These are phyloP conservation scores for Microplitis manilae DNA, from an alignment of 2,888 invertebrate genomes.

Conservation along the genomic window DNA sequence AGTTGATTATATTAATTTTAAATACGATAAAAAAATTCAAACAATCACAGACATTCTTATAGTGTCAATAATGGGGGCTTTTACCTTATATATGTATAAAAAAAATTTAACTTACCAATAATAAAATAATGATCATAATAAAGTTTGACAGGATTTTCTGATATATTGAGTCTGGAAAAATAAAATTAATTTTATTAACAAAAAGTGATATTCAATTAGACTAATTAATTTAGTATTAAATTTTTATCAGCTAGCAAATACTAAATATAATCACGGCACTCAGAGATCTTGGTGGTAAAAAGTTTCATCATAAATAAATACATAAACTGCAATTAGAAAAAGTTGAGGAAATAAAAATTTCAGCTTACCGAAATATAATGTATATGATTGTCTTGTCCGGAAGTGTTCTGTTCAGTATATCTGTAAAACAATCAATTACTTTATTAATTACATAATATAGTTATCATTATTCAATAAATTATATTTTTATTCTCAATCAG, in stretches of 20 bases:
- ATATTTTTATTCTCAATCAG: slow-evolving; percentile 35
- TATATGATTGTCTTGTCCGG: too few species aligned
- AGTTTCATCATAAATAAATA: slow-evolving; percentile 47
- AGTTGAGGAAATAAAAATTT: too few species aligned
- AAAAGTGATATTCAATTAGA: background rate
- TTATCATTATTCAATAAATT: background rate
- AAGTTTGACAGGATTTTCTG: background rate
- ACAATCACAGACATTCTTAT: too few species aligned
- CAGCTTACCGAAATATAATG: too few species aligned
- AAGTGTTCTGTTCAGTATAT: too few species aligned
- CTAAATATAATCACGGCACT: slow-evolving; percentile 54
- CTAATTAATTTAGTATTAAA: background rate
- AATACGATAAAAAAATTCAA: too few species aligned
- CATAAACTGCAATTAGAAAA: background rate
- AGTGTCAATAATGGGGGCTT: too few species aligned
- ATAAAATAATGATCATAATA: background rate
- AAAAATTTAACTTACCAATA: background rate
- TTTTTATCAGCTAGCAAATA: slow-evolving; percentile 57
- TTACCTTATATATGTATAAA: background rate
- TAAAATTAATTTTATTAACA: background rate
- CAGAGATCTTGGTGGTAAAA: slow-evolving; percentile 57
- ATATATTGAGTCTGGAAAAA: background rate
- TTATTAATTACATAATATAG: background rate
- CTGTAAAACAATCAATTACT: background rate
- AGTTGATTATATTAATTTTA: too few species aligned